These are phyloP conservation scores for Morpho achilles DNA, from an alignment of 2,888 invertebrate species.

Conservation along the genomic window DNA sequence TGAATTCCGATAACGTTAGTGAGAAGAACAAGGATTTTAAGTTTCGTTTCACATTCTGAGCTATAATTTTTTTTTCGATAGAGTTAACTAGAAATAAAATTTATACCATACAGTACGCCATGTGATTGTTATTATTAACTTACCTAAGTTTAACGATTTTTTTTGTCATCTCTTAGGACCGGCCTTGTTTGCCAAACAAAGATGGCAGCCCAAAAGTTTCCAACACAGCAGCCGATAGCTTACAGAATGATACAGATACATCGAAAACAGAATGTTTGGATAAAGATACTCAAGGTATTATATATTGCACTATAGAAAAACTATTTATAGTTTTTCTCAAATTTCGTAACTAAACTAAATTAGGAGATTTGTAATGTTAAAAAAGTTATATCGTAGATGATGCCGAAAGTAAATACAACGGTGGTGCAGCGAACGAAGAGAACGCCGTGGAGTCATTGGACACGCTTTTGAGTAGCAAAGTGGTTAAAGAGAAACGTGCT, in stretches of 20 bases:
- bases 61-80: too few species aligned
- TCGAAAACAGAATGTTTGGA: constrained; percentile 2
- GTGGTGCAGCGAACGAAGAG: constrained; percentile 53
- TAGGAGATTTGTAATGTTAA: too few species aligned
- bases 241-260: neutral
- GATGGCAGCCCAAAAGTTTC: constrained; percentile 5
- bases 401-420: constrained; percentile 26
- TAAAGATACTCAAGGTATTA: constrained; percentile 5
- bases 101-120: too few species aligned
- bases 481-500: constrained; percentile 88
- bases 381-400: constrained; percentile 12
- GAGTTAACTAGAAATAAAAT: too few species aligned
- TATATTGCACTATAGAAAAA: neutral
- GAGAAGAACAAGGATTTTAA: too few species aligned
- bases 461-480: constrained; percentile 88
- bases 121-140: too few species aligned
- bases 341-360: too few species aligned
- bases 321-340: neutral
- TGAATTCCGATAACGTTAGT: too few species aligned
- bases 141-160: too few species aligned
- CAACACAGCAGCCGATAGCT: neutral
- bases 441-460: constrained; percentile 89
- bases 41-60: too few species aligned
- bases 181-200: neutral
- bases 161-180: neutral